Conservation (phyloP, 2,888 invertebrate genomes). For the Agrotis ipsilon region DNA sequence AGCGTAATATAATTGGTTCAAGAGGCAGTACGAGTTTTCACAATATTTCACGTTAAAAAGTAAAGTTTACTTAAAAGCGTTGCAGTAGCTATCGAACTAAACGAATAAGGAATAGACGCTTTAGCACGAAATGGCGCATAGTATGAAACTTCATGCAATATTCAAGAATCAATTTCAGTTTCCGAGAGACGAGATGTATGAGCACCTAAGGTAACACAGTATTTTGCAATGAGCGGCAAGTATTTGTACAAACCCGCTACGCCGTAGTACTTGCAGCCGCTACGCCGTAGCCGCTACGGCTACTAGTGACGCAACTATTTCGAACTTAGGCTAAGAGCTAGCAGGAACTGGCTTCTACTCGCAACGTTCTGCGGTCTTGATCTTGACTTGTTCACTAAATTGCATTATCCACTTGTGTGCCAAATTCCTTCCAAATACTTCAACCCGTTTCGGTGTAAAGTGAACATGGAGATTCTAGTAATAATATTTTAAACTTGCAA, state of each 20-base stretch:
- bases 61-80: not conserved
- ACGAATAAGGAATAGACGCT: conserved; percentile 35
- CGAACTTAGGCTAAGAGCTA: conserved; percentile 17
- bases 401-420: conserved; percentile 2
- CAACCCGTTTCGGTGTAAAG: not conserved
- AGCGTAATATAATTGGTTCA: not conserved
- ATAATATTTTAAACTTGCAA: not conserved
- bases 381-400: conserved; percentile 7
- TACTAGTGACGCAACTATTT: conserved; percentile 22
- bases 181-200: conserved; percentile 19
- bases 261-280: conserved; percentile 14
- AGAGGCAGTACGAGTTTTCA: not conserved
- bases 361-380: conserved; percentile 7
- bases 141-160: conserved; percentile 30
- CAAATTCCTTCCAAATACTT: not conserved
- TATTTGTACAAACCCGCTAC: conserved; percentile 14
- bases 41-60: not conserved
- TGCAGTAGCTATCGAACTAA: conserved; percentile 22
- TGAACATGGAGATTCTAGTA: not conserved
- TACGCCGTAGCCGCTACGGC: conserved; percentile 5
- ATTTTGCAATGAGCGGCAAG: not conserved
- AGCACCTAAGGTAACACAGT: not conserved
- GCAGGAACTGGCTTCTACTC: not conserved
- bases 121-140: conserved; percentile 11
- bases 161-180: conserved; percentile 36